Percentiles rank a stretch among this genome's conserved stretches.
phyloP scores from a whole-genome alignment of 2,797 vertebrate genomes.

The Knipowitschia caucasica region DNA sequence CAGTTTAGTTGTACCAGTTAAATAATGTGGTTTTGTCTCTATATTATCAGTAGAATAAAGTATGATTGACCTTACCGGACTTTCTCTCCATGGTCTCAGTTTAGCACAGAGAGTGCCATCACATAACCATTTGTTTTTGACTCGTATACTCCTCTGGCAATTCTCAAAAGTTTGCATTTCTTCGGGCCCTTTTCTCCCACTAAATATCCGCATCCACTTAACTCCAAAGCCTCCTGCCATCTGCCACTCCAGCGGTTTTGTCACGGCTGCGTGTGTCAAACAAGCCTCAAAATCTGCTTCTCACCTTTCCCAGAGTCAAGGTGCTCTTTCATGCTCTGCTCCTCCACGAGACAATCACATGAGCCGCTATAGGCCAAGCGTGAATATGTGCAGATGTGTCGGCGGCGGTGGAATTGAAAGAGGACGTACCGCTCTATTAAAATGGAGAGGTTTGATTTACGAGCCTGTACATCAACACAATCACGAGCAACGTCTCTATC shows the following conservation, averaged over 20 bases:
- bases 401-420: slow-evolving; percentile 11
- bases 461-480: slow-evolving; percentile 15
- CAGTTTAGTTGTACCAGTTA: no score
- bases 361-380: slow-evolving; percentile 9
- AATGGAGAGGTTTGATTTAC: slow-evolving; percentile 19
- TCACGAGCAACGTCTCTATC: slow-evolving; percentile 27
- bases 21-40: no score
- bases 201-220: slow-evolving; percentile 2
- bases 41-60: no score
- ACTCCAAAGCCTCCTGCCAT: slow-evolving; percentile 9
- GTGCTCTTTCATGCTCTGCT: slow-evolving; percentile 24
- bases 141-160: no score
- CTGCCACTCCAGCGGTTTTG: slow-evolving; percentile 37
- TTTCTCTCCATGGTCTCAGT: no score
- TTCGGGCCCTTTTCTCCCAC: slow-evolving; percentile 29
- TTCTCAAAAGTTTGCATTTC: neutral
- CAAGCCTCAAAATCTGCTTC: slow-evolving; percentile 8
- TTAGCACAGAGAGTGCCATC: no score
- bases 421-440: slow-evolving; percentile 14
- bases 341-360: slow-evolving; percentile 7
- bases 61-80: no score
- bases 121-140: no score
- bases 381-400: slow-evolving; percentile 16
- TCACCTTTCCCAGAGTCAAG: slow-evolving; percentile 26
- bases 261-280: slow-evolving; percentile 12